phyloP scores from a whole-genome alignment of 2,113 vertebrate genomes.

The Semicossyphus pulcher region DNA sequence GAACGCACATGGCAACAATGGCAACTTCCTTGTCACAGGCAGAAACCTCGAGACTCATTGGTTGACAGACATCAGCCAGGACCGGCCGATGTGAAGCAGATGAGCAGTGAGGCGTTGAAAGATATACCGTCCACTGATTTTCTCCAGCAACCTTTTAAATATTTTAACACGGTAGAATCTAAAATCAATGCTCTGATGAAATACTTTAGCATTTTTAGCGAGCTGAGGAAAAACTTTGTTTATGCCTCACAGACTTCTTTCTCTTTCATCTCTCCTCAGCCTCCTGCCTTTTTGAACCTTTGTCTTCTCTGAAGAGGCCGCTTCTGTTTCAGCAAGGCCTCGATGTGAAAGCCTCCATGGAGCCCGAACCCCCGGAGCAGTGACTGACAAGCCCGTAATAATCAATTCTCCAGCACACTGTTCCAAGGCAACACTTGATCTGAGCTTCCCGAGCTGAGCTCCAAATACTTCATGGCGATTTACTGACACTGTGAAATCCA shows the following conservation, averaged over 20 bases:
- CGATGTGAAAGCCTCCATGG: slow-evolving; percentile 40
- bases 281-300: slow-evolving; percentile 23
- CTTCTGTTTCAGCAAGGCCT: slow-evolving; percentile 20
- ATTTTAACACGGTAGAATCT: not conserved
- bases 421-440: slow-evolving; percentile 62
- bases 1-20: too few relatives aligned
- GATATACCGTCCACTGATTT: not conserved
- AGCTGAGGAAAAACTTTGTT: slow-evolving; percentile 3
- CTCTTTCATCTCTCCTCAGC: not conserved
- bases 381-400: slow-evolving; percentile 65
- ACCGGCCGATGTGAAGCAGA: not conserved
- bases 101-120: slow-evolving; percentile 1
- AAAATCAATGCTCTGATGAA: slow-evolving; percentile 16
- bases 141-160: slow-evolving; percentile 15
- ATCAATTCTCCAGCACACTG: slow-evolving; percentile 68
- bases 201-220: slow-evolving; percentile 6
- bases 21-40: not conserved
- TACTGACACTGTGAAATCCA: slow-evolving; percentile 73
- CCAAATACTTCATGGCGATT: slow-evolving; percentile 67
- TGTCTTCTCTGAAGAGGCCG: not conserved
- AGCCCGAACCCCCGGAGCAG: slow-evolving; percentile 43
- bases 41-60: not conserved
- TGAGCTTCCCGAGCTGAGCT: slow-evolving; percentile 48
- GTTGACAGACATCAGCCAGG: not conserved
- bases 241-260: not conserved